Percentiles rank a stretch among this genome's conserved stretches.
These are phyloP conservation scores for Aleadryas rufinucha DNA, from an alignment of 2,113 vertebrate species.

Conservation along the genomic window DNA sequence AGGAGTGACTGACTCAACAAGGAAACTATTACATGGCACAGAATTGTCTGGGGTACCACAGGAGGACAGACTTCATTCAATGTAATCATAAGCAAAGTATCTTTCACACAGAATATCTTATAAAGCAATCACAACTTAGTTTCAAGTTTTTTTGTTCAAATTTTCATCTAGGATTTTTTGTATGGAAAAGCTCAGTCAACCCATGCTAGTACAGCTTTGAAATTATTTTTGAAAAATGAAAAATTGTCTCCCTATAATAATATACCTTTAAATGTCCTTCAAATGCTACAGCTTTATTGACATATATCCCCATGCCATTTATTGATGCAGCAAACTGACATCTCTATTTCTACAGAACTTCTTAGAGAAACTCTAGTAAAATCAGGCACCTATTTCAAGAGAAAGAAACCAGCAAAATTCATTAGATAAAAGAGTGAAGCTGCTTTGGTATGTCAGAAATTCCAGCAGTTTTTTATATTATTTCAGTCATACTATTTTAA, in stretches of 20 bases:
- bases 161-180: neutral
- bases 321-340: neutral
- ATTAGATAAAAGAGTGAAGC: neutral
- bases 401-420: neutral
- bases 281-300: neutral
- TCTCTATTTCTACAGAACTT: neutral
- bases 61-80: neutral
- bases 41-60: neutral
- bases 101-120: neutral
- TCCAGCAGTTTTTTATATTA: neutral
- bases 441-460: neutral
- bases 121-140: neutral
- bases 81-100: neutral
- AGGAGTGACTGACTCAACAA: neutral
- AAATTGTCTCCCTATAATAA: neutral
- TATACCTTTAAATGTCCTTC: neutral
- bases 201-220: neutral
- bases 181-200: neutral
- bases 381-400: neutral
- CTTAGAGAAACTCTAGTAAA: neutral
- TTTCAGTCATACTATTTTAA: neutral
- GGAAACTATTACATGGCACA: conserved; percentile 32
- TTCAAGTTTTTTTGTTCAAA: neutral
- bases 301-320: accelerated
- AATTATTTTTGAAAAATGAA: neutral